Evolutionary conservation across 2,797 vertebrate species (phyloP).

Genomic region (Holocentrus rufus): DNA sequence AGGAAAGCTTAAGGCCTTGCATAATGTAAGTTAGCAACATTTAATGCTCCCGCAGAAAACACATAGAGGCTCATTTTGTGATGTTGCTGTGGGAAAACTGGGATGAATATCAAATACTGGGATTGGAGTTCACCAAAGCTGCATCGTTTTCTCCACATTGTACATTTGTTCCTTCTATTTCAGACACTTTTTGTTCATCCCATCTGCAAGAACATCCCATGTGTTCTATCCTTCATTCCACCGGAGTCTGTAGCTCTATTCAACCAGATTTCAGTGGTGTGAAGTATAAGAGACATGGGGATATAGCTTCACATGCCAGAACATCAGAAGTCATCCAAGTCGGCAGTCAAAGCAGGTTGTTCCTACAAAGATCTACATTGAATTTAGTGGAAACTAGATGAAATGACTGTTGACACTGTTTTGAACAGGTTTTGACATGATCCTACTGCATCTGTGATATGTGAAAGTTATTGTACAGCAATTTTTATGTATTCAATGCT

Average conservation of each 20-base stretch:
- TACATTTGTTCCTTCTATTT: constrained; percentile 41
- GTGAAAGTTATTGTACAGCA: background rate
- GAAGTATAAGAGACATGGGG: constrained; percentile 97
- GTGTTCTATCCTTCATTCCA: constrained; percentile 99
- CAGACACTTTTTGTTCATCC: constrained; percentile 25
- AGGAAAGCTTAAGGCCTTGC: constrained; percentile 44
- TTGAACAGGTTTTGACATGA: background rate
- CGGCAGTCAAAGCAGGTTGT: constrained; percentile 12
- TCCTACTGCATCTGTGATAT: constrained; percentile 4
- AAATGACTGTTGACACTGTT: background rate
- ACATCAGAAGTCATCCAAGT: constrained; percentile 14
- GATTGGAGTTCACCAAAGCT: constrained; percentile 6
- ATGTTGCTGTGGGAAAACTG: constrained; percentile 11
- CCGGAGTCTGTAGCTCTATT: constrained; percentile 97
- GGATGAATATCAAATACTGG: constrained; percentile 3
- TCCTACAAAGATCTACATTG: background rate
- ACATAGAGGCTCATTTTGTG: constrained; percentile 6
- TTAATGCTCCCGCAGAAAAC: constrained; percentile 32
- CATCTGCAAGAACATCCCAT: constrained; percentile 83
- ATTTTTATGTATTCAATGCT: constrained; percentile 1
- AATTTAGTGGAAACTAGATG: background rate
- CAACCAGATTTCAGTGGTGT: constrained; percentile 99
- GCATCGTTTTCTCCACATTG: constrained; percentile 6
- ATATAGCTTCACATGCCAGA: constrained; percentile 53
- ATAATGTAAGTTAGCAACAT: constrained; percentile 24